phyloP scores from a whole-genome alignment of 1,140 invertebrate genomes.

The Steinernema khuongi region DNA sequence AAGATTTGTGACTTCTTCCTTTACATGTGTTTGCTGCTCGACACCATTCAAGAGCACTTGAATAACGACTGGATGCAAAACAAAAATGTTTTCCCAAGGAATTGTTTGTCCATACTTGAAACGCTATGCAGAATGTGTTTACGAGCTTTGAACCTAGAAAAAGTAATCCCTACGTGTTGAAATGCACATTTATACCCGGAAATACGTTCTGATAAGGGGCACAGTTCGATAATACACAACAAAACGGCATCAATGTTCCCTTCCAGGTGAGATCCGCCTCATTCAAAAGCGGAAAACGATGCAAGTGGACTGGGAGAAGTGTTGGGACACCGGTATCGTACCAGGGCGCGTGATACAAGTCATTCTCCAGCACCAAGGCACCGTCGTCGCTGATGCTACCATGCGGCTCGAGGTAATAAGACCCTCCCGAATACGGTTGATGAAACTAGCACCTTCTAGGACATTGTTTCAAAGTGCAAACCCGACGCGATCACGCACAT shows the following conservation, averaged over 20 bases:
- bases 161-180: too few relatives aligned
- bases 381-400: slow-evolving; percentile 53
- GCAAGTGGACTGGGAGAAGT: slow-evolving; percentile 58
- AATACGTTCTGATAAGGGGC: neutral
- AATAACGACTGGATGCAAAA: neutral
- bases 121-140: too few relatives aligned
- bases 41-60: neutral
- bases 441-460: slow-evolving; percentile 36
- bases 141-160: too few relatives aligned
- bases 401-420: slow-evolving; percentile 55
- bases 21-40: too few relatives aligned
- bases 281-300: slow-evolving; percentile 58
- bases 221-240: slow-evolving; percentile 17
- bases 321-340: slow-evolving; percentile 55
- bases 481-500: slow-evolving; percentile 54
- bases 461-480: slow-evolving; percentile 58
- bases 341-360: slow-evolving; percentile 55
- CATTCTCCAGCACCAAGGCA: slow-evolving; percentile 49
- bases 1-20: too few relatives aligned
- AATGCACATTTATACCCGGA: too few relatives aligned
- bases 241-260: slow-evolving; percentile 1
- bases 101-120: neutral
- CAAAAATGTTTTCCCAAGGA: slow-evolving; percentile 1
- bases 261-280: slow-evolving; percentile 55
- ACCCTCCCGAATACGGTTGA: neutral